Evolutionary conservation across 2,797 vertebrate species (phyloP).

Genomic region (Selene dorsalis): DNA sequence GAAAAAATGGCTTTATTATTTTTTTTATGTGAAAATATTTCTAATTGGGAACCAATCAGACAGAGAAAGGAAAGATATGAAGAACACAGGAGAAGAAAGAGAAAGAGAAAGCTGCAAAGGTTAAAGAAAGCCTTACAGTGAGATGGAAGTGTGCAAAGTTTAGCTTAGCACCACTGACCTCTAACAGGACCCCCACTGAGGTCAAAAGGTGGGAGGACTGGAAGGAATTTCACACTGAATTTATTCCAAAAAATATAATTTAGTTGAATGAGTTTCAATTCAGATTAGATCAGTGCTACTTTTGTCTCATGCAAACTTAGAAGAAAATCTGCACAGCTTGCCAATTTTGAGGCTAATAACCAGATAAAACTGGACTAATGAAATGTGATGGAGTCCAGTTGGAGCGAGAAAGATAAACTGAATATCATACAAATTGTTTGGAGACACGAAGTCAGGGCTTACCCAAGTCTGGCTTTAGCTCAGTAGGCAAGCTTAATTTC

Average conservation of each 20-base stretch:
- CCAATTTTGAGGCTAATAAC: conserved; percentile 72
- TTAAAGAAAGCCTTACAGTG: conserved; percentile 72
- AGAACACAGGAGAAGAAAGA: conserved; percentile 67
- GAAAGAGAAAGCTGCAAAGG: conserved; percentile 74
- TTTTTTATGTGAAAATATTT: not conserved
- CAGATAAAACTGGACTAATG: conserved; percentile 69
- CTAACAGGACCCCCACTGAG: conserved; percentile 53
- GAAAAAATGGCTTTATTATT: not conserved
- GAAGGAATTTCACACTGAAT: conserved; percentile 43
- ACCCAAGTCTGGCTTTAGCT: conserved; percentile 99
- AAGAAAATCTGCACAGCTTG: conserved; percentile 69
- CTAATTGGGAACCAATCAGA: conserved; percentile 48
- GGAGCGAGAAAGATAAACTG: conserved; percentile 57
- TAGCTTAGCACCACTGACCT: conserved; percentile 78
- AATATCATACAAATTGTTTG: conserved; percentile 76
- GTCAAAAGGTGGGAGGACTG: conserved; percentile 49
- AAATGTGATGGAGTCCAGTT: conserved; percentile 74
- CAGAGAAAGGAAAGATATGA: conserved; percentile 67
- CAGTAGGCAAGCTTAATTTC: conserved; percentile 99
- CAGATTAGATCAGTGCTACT: conserved; percentile 74
- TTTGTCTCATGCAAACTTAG: conserved; percentile 75
- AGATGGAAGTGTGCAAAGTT: conserved; percentile 69
- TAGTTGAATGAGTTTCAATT: conserved; percentile 31
- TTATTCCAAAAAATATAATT: conserved; percentile 37
- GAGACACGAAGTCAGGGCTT: conserved; percentile 89